Base-by-base conservation (phyloP, 2,888 invertebrate genomes). In the Netelia inedita region DNA sequence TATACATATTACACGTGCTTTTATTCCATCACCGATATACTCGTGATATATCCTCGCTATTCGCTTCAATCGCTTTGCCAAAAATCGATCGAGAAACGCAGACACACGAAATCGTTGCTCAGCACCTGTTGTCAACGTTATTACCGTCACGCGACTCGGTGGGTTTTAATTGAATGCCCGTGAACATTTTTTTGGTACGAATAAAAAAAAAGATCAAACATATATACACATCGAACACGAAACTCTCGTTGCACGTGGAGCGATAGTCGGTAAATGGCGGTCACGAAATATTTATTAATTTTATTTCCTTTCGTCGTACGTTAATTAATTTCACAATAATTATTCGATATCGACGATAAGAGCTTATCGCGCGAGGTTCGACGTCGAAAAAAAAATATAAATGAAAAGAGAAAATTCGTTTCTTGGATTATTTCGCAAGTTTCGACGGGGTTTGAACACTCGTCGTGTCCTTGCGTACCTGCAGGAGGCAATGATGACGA, bases 211-310 rank as follows among this genome's bases (percentile, higher is more conserved):
- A 19, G 41, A 65, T 19, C 1, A 16, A 65, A n/a, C 9, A 65
- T 28, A 28, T 28, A 21, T 61, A 61, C 8, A 14, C 19, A 14
- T 8, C 21, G 10, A 63, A 19, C 73, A 19, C 16, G n/a, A 11
- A 75, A 59, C 23, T 79, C 50, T 75, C 59, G 79, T 66, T 80
- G 69, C 50, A 57, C 74, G 69, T 83, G 74, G 83, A 83, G 83
- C 83, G 79, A 83, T 83, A 50, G 41, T 50, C 10, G 16, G 55
- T 59, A 59, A 79, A 63, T 46, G 8, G 14, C 46, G 46, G 14
- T 46, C 14, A 11, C 19, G 23, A 41, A 19, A 41, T 28, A 21
- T 9, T 55, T 19, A 55, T 28, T 35, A 23, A 50, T 55, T 50
- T 41, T 11, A 46, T 46, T 46, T 46, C 2, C 0, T 11, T 46